Base-by-base conservation (phyloP, 2,113 vertebrate species). In the Tonatia bakeri region DNA sequence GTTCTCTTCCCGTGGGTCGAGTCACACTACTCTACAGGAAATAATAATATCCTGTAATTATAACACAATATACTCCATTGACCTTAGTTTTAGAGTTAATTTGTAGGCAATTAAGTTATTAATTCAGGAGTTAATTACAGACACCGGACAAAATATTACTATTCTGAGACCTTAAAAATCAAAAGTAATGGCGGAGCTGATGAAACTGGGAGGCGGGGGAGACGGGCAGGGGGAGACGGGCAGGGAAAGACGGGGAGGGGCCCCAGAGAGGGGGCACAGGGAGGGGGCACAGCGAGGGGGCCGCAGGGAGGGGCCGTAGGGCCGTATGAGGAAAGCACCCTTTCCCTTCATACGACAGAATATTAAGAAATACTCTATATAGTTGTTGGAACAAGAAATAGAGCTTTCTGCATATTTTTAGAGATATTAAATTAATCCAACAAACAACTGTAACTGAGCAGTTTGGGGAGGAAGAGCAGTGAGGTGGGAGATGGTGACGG, bases 181-280 rank as follows among this genome's bases (percentile, higher is more conserved):
- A 26, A 81, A 28, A 54, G 22, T 22, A 45, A 14, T 4, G 75
- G 10, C 14, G 22, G 38, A 64, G 10, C 65, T n/a, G 26, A 19
- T 1, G 1, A 40, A 56, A 79, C 24, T 3, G 38, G 73, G 73
- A 28, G n/a, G 4, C 9, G 38, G 38, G n/a, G 61, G n/a, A 26
- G 38, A 1, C 0, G 0, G 61, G 36, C 3, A n/a, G 22, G 26
- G 22, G 5, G 26, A n/a, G n/a, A n/a, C n/a, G n/a, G n/a, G n/a
- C n/a, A n/a, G n/a, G n/a, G n/a, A n/a, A n/a, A n/a, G n/a, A n/a
- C n/a, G n/a, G n/a, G n/a, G n/a, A n/a, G n/a, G n/a, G n/a, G n/a
- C n/a, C n/a, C n/a, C n/a, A n/a, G n/a, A n/a, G n/a, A n/a, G n/a
- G n/a, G n/a, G n/a, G n/a, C n/a, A n/a, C n/a, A n/a, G n/a, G n/a